Base-by-base conservation (phyloP, 1,140 invertebrate species). In the Aphelenchoides fujianensis region DNA sequence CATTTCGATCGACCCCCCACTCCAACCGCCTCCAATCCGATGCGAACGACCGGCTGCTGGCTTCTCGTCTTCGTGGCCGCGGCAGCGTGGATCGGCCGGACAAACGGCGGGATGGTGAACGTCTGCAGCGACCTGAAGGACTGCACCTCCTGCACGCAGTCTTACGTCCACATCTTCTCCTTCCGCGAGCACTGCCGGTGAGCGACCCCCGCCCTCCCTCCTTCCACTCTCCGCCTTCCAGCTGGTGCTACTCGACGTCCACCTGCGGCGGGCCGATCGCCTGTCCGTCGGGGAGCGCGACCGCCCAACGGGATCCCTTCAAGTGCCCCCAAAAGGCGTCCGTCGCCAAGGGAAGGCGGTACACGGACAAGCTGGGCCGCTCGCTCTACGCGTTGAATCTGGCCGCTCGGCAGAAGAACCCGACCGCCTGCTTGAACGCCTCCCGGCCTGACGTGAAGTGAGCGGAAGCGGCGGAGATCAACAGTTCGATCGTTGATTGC, bases 91-190 rank as follows among this genome's bases (percentile, higher is more conserved):
- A 59, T 59, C 34, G 55, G 23, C 28, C 7, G 12, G 12, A 7
- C 19, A 32, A 48, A 66, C 23, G 75, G 70, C 57, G 82, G 80
- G n/a, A 79, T 79, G 71, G 82, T 82, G 2, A 69, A 72, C 37
- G 81, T 81, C 23, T 83, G 81, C 35, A 84, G 70, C 59, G 83
- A 83, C n/a, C 61, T 83, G 5, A 78, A 75, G 63, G 71, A 80
- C 53, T 83, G 81, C 59, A 36, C 52, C 5, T 53, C 53, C 16
- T 83, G 81, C 64, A 79, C 81, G 2, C 68, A 78, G 27, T 83
- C 80, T 1, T 83, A 84, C 68, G 61, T 83, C 64, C 71, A 84
- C 64, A 83, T 83, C 36, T 84, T 85, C 59, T 73, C 83, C 3
- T 83, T 83, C 67, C 76, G 78, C 16, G 82, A 83, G 69, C 59